Evolutionary conservation across 2,113 vertebrate genomes (phyloP).

Genomic region (Pterocles burchelli): DNA sequence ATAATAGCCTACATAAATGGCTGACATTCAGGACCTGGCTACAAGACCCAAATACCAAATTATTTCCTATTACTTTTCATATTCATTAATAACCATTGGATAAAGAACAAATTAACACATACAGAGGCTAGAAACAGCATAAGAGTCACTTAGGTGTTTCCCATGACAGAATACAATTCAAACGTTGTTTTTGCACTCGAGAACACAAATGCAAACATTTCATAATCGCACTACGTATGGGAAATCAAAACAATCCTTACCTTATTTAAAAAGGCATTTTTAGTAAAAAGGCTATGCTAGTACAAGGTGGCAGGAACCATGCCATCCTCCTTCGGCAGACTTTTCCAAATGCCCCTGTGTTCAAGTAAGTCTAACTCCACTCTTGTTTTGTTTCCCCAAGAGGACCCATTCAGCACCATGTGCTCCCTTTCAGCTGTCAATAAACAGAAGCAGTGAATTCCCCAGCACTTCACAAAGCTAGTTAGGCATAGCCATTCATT

Average conservation of each 20-base stretch:
- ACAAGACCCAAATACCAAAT: not conserved
- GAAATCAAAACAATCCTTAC: slow-evolving; percentile 56
- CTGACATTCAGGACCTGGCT: not conserved
- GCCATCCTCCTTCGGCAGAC: slow-evolving; percentile 59
- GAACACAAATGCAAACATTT: slow-evolving; percentile 56
- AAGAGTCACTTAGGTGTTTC: slow-evolving; percentile 10
- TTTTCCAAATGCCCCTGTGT: slow-evolving; percentile 72
- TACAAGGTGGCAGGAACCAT: slow-evolving; percentile 57
- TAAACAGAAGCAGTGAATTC: slow-evolving; percentile 80
- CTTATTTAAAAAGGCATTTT: slow-evolving; percentile 6
- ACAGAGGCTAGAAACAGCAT: not conserved
- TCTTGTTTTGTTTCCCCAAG: slow-evolving; percentile 78
- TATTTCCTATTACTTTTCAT: not conserved
- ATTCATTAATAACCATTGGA: not conserved
- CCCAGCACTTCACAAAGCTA: slow-evolving; percentile 75
- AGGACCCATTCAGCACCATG: slow-evolving; percentile 78
- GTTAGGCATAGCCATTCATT: slow-evolving; percentile 80
- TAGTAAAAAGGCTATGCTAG: slow-evolving; percentile 54
- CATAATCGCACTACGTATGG: not conserved
- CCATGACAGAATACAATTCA: not conserved
- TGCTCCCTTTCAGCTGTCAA: slow-evolving; percentile 82
- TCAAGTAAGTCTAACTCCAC: slow-evolving; percentile 74
- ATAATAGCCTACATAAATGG: not conserved
- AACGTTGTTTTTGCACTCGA: slow-evolving; percentile 45
- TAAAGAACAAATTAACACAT: not conserved